Conservation (phyloP, 23 tunicate genomes). For the Styela clava region DNA sequence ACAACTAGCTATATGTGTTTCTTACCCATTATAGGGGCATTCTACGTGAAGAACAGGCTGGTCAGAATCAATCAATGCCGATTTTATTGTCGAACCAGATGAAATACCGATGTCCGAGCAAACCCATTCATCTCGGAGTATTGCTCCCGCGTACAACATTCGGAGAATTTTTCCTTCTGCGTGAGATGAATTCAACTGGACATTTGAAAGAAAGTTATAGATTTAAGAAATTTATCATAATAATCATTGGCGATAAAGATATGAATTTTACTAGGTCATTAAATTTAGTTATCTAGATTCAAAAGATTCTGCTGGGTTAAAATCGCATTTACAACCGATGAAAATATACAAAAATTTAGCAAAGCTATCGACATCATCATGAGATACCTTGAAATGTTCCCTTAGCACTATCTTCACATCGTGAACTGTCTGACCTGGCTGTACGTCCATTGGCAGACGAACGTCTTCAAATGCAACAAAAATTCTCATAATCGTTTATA, state of each 20-base stretch:
- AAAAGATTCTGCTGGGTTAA: too few species aligned
- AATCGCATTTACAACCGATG: too few species aligned
- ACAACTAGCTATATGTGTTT: too few species aligned
- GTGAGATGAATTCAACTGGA: conserved; percentile 78
- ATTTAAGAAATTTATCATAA: too few species aligned
- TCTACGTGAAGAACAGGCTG: conserved; percentile 73
- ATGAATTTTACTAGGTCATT: too few species aligned
- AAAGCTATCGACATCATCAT: too few species aligned
- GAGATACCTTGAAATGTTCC: conserved; percentile 77
- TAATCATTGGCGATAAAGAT: too few species aligned
- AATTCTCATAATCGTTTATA: conserved; percentile 66
- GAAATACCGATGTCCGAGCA: conserved; percentile 81
- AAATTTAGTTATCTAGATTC: too few species aligned
- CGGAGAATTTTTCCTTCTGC: conserved; percentile 77
- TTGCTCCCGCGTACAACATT: conserved; percentile 73
- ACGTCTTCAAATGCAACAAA: conserved; percentile 88
- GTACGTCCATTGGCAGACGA: conserved; percentile 78
- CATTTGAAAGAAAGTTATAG: too few species aligned
- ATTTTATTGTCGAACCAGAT: conserved; percentile 69
- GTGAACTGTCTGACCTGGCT: conserved; percentile 74
- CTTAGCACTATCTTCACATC: conserved; percentile 69
- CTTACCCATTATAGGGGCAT: conserved; percentile 72
- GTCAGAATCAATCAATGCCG: conserved; percentile 70
- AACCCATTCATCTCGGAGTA: conserved; percentile 66
- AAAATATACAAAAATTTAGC: too few species aligned